Evolutionary conservation across 2,113 vertebrate species (phyloP).

Genomic region (Actinemys pallida): DNA sequence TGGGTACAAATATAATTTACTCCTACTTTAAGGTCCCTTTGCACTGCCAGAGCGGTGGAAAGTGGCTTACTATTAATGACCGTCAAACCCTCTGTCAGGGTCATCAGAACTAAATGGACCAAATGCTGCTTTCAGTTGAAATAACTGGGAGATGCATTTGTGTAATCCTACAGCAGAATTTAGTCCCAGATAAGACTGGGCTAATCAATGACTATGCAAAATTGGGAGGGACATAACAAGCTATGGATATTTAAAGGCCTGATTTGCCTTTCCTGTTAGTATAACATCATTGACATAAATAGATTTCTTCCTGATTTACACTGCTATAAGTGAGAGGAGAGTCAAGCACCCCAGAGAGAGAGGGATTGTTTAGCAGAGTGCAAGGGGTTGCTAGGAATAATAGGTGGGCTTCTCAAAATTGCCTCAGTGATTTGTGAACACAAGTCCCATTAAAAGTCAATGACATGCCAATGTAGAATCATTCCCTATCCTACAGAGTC

Average conservation of each 20-base stretch:
- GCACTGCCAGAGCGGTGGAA: neutral
- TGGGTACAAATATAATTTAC: neutral
- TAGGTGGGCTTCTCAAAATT: neutral
- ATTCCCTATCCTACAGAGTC: neutral
- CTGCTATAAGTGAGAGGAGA: neutral
- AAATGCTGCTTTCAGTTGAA: neutral
- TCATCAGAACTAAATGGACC: neutral
- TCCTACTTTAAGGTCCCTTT: neutral
- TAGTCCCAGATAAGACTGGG: neutral
- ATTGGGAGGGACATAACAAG: neutral
- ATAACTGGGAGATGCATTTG: neutral
- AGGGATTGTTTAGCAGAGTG: neutral
- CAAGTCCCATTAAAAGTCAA: neutral
- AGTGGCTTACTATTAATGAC: neutral
- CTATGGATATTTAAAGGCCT: neutral
- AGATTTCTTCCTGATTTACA: slow-evolving; percentile 1
- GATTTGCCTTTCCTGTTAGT: neutral
- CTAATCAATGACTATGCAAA: neutral
- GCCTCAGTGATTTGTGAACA: neutral
- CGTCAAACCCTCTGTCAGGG: neutral
- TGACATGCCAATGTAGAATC: neutral
- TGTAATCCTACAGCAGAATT: neutral
- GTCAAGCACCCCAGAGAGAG: neutral
- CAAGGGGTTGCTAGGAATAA: neutral
- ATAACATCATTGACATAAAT: neutral